Percentiles rank a stretch among this genome's conserved stretches.
phyloP scores from a whole-genome alignment of 1,140 invertebrate species.

The Drosophila asahinai region DNA sequence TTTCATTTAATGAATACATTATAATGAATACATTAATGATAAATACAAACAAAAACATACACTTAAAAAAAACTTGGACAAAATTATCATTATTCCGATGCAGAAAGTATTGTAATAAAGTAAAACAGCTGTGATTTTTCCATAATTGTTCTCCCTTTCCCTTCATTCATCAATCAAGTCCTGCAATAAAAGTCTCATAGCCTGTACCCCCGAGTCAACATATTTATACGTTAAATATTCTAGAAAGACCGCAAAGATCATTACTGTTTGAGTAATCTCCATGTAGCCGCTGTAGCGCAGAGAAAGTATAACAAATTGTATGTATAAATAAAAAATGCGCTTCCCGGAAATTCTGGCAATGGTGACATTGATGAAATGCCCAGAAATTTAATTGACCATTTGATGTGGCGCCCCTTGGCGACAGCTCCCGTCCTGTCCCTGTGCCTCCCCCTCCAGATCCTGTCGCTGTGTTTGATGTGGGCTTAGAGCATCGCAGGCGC shows the following conservation, averaged over 20 bases:
- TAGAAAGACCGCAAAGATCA: not conserved
- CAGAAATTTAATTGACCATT: constrained; percentile 78
- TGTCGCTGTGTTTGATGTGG: constrained; percentile 65
- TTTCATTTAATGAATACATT: not conserved
- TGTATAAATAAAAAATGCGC: constrained; percentile 58
- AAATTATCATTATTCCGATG: not conserved
- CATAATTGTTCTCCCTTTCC: not conserved
- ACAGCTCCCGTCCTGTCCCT: constrained; percentile 2
- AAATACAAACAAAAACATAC: too few species aligned
- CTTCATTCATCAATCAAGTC: constrained; percentile 1
- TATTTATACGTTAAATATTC: constrained; percentile 9
- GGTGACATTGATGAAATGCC: constrained; percentile 69
- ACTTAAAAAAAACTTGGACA: not conserved
- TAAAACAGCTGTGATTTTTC: not conserved
- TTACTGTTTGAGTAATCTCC: constrained; percentile 18
- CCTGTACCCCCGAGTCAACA: not conserved
- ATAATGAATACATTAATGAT: too few species aligned
- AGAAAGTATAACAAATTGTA: constrained; percentile 38
- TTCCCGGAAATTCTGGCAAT: constrained; percentile 60
- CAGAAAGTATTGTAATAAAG: not conserved
- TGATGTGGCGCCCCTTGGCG: constrained; percentile 57
- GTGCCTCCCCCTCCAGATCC: not conserved
- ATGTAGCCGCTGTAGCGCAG: not conserved
- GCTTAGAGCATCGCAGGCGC: constrained; percentile 58
- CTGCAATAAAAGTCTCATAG: constrained; percentile 4